Evolutionary conservation across 2,888 invertebrate species (phyloP), one percentile per base, ranked within the genome.

Genomic region (Hecatera dysodea): DNA sequence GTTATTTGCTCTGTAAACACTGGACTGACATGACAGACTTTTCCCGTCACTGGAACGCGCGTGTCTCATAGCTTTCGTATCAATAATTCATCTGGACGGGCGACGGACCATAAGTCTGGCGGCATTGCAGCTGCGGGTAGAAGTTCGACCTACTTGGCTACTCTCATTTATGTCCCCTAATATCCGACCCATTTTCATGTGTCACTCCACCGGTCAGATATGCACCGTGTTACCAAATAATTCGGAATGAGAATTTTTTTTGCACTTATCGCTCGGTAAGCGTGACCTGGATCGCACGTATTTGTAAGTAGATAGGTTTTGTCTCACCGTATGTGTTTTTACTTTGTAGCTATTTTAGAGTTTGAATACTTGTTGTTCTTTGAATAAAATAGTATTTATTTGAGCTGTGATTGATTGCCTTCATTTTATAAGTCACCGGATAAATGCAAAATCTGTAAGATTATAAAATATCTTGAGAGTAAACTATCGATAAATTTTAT

Each of bases 121-220:
- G 81, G 74, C 81, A 72, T 72, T 78, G 76, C 81, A 83, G 73
- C 71, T 78, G 73, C 59, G 82, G 77, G 74, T 53, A 42, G 64
- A 71, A 44, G 70, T 73, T 87, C 90, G 94, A 91, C 93, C 93
- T 88, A 94, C 88, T 94, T 92, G 91, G 91, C 79, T 84, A 88
- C 88, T 89, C 91, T 91, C 93, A 87, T 92, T 92, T 89, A 89
- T 89, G 91, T 93, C 92, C 93, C 93, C 93, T 93, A 93, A 94
- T 93, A 93, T 91, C 92, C 91, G 94, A 93, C 94, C 94, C 90
- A 93, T 90, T 92, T 93, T 89, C 88, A 66, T 87, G 81, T 81
- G 89, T 88, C 90, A 87, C 87, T 85, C 86, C 79, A 82, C 79
- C 84, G 83, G 87, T 85, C 86, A 87, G 87, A 87, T 81, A 86